Evolutionary conservation across 1,140 invertebrate species (phyloP).

Genomic region (Atta colombica): DNA sequence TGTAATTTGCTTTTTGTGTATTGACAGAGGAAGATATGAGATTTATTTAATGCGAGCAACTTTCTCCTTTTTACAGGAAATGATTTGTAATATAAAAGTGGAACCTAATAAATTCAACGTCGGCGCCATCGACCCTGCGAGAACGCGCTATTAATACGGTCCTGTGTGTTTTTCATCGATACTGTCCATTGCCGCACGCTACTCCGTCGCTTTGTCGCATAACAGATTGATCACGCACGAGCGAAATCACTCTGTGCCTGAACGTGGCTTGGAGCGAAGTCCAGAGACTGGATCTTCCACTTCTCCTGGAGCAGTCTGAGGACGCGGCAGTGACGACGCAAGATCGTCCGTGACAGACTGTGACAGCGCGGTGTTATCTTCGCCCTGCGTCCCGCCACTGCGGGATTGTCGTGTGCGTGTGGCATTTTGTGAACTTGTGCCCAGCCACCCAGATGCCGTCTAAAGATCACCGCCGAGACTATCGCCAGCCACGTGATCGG

Average conservation of each 20-base stretch:
- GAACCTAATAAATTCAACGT: background rate
- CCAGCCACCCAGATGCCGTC: slow-evolving; percentile 17
- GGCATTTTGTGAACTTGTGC: background rate
- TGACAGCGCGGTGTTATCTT: background rate
- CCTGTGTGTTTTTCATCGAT: slow-evolving; percentile 51
- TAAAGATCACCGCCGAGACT: slow-evolving; percentile 33
- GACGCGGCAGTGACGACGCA: background rate
- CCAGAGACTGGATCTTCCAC: background rate
- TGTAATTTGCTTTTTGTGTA: no score
- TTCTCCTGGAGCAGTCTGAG: background rate
- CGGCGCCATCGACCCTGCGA: background rate
- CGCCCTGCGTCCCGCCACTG: background rate
- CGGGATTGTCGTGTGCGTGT: background rate
- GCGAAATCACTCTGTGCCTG: background rate
- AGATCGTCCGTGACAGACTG: background rate
- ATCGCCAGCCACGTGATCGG: slow-evolving; percentile 36
- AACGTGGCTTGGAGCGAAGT: slow-evolving; percentile 31
- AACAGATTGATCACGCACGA: slow-evolving; percentile 4
- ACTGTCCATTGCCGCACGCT: background rate
- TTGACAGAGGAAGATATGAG: background rate
- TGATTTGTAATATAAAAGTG: background rate
- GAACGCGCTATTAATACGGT: slow-evolving; percentile 34
- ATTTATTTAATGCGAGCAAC: background rate
- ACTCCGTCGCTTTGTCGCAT: background rate
- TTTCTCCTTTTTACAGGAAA: slow-evolving; percentile 5